Evolutionary conservation across 1,140 invertebrate genomes (phyloP).

Genomic region (Hetaerina americana): DNA sequence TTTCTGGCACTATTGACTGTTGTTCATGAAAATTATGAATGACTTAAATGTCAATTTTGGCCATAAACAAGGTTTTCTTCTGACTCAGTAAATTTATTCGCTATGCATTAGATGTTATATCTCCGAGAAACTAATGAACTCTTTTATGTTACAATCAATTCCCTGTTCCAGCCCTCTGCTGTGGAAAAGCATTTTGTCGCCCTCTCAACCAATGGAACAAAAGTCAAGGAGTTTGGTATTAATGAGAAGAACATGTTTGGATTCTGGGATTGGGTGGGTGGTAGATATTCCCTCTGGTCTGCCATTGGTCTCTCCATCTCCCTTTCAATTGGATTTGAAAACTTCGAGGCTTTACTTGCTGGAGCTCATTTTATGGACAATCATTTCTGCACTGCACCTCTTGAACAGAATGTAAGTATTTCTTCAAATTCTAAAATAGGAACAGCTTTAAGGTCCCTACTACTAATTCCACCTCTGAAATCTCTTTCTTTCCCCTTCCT

Average conservation of each 20-base stretch:
- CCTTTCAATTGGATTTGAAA: slow-evolving; percentile 86
- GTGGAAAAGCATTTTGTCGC: slow-evolving; percentile 98
- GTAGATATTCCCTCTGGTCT: slow-evolving; percentile 95
- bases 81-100: slow-evolving; percentile 4
- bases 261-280: slow-evolving; percentile 99
- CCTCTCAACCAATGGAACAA: slow-evolving; percentile 84
- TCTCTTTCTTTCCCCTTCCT: no score
- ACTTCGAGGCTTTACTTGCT: slow-evolving; percentile 82
- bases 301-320: slow-evolving; percentile 96
- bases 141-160: slow-evolving; percentile 8
- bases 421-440: no score
- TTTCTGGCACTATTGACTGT: no score
- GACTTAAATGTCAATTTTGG: no score
- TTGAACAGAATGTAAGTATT: slow-evolving; percentile 83
- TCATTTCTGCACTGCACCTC: slow-evolving; percentile 75
- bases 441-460: no score
- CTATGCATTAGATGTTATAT: no score
- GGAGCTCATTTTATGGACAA: slow-evolving; percentile 92
- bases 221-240: slow-evolving; percentile 95
- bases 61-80: no score
- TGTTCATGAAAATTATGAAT: no score
- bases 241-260: slow-evolving; percentile 97
- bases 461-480: no score
- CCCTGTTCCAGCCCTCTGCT: slow-evolving; percentile 44
- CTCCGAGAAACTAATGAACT: no score